Evolutionary conservation across 2,888 invertebrate genomes (phyloP), one percentile per base, ranked within the genome.

Genomic region (Ichneumoninae sp.): DNA sequence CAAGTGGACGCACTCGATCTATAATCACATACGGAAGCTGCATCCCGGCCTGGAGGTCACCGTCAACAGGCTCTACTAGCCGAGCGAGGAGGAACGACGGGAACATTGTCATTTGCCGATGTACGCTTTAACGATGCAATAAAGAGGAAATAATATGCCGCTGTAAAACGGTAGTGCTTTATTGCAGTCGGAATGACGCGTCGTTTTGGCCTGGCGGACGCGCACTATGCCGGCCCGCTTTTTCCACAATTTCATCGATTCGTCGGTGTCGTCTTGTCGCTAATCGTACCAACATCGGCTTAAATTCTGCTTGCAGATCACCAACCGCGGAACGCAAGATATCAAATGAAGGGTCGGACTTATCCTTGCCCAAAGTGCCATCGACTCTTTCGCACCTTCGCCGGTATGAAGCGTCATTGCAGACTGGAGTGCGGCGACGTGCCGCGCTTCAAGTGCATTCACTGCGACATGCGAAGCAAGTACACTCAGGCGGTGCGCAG

Each of bases 1-100:
- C 85, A 93, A 93, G 75, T 92, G 92, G 91, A 91, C 91, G 2
- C 92, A 92, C 79, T 88, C 92, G 26, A 91, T 94, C 81, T 93
- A 93, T 81, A 92, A 92, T 83, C 93, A 93, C 87, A 89, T 93
- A 44, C 87, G 92, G 60, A 92, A 91, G 81, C 70, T 91, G 5
- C 92, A 93, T 80, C 90, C 91, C 0, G 92, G 91, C 3, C 86
- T 83, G 52, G 82, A 88, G 13, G 92, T 92, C 52, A 86, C 85
- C 36, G 85, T 91, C 19, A 90, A 90, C 73, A 90, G 91, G 83
- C 90, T 91, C 33, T 93, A 92, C 83, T 92, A 86, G 79, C 74
- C n/a, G n/a, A 69, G 7, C 71, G 69, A 57, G 60, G 36, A 33
- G 63, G 13, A 65, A 13, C 22, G 6, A 8, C 30, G 50, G n/a